Percentiles rank a stretch among this genome's conserved stretches.
phyloP scores from a whole-genome alignment of 2,888 invertebrate species.

The Diaphora mendica region DNA sequence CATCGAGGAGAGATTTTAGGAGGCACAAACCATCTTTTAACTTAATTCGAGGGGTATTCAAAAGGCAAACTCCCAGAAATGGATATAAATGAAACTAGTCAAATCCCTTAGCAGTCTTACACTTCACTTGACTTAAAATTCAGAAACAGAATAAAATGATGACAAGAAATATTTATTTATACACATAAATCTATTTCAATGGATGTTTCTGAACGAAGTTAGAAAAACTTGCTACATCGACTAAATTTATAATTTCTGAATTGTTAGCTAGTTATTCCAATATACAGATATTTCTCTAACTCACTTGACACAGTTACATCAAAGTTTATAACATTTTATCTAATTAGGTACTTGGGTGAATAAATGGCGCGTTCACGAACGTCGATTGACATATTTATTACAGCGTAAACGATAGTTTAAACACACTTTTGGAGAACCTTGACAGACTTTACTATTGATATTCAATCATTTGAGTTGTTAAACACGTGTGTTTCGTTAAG shows the following conservation, averaged over 20 bases:
- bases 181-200: neutral
- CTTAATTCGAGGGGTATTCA: neutral
- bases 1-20: too few relatives aligned
- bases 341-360: neutral
- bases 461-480: conserved; percentile 23
- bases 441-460: conserved; percentile 11
- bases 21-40: too few relatives aligned
- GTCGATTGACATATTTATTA: conserved; percentile 17
- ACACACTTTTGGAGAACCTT: conserved; percentile 14
- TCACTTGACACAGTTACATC: neutral
- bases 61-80: neutral
- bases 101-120: too few relatives aligned
- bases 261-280: neutral
- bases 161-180: neutral
- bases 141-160: neutral
- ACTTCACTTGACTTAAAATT: neutral
- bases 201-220: neutral
- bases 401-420: conserved; percentile 19
- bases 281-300: neutral
- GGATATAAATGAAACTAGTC: neutral
- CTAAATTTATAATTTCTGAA: neutral
- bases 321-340: neutral
- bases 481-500: conserved; percentile 5
- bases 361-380: neutral
- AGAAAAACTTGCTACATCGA: neutral